These are phyloP conservation scores for Martes martes DNA, from an alignment of 2,113 vertebrate genomes.

Conservation along the genomic window DNA sequence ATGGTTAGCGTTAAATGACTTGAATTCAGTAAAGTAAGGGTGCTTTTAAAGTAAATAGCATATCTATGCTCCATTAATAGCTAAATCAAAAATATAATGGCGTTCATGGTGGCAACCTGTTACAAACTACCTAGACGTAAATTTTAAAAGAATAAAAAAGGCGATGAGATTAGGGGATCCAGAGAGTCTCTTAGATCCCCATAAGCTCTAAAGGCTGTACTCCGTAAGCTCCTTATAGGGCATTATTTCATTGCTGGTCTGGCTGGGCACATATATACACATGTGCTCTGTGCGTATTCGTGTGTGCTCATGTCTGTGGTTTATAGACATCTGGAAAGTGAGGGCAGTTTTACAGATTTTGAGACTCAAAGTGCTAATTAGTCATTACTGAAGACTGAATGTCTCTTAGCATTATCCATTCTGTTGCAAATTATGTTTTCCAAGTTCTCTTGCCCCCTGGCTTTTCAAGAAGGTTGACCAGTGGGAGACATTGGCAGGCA, in stretches of 20 bases:
- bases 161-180: not conserved
- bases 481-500: not conserved
- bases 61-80: not conserved
- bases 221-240: not conserved
- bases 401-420: not conserved
- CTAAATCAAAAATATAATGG: not conserved
- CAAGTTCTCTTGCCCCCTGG: too few species aligned
- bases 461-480: not conserved
- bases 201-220: not conserved
- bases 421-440: not conserved
- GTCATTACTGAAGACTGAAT: not conserved
- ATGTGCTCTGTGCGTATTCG: accelerated
- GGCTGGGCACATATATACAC: accelerated
- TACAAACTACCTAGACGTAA: not conserved
- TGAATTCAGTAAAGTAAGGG: not conserved
- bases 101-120: not conserved
- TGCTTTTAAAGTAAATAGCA: not conserved
- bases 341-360: not conserved
- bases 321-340: not conserved
- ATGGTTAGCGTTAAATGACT: not conserved
- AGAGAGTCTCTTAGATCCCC: not conserved
- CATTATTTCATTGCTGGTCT: not conserved
- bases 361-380: not conserved
- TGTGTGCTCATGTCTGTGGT: not conserved
- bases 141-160: not conserved